Evolutionary conservation across 2,797 vertebrate species (phyloP).

Genomic region (Odontamblyopus rebecca): DNA sequence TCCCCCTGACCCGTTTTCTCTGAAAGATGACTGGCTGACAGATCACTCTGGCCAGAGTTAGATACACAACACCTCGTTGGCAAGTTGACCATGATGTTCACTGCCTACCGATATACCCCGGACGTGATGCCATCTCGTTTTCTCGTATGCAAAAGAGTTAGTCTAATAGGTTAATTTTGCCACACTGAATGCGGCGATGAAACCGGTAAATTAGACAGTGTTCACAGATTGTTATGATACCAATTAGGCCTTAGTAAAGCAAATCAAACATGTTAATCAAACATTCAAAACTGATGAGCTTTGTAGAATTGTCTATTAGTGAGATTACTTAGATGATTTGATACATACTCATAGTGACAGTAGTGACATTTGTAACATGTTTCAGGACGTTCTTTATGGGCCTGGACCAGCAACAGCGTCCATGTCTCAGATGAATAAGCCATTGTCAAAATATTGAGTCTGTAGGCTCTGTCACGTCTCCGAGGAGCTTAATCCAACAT

Average conservation of each 20-base stretch:
- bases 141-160: too few species aligned
- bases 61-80: too few species aligned
- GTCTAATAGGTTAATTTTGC: too few species aligned
- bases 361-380: neutral
- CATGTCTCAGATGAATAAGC: conserved; percentile 38
- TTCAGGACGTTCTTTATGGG: neutral
- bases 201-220: neutral
- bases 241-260: neutral
- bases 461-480: conserved; percentile 30
- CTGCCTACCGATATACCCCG: too few species aligned
- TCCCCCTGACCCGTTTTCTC: too few species aligned
- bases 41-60: too few species aligned
- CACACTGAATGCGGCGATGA: neutral
- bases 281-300: neutral
- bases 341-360: neutral
- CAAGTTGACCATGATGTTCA: too few species aligned
- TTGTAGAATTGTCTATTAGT: neutral
- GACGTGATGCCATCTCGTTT: too few species aligned
- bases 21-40: too few species aligned
- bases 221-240: neutral
- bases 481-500: conserved; percentile 27
- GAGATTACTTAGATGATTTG: neutral
- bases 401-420: neutral
- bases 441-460: conserved; percentile 48
- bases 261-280: too few species aligned